Evolutionary conservation across 2,113 vertebrate species (phyloP), one percentile per base, ranked within the genome.

Genomic region (Ursus arctos): DNA sequence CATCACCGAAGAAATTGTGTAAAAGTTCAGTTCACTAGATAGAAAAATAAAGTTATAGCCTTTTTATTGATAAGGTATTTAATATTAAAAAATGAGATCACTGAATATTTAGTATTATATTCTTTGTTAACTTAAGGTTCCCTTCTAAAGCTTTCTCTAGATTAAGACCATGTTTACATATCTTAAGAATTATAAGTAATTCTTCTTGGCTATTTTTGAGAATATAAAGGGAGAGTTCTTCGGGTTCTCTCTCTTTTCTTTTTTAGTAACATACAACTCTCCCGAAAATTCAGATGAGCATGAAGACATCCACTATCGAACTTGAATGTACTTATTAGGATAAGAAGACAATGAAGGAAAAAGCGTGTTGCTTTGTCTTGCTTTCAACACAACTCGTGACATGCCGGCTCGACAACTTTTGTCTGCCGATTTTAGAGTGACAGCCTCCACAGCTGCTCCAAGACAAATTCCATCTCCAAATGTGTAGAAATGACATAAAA

Each of bases 401-500:
- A 2, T 28, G 24, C 9, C 7, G 43, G 14, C 21, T 84, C 0
- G 2, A 57, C 15, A 53, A 31, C 6, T 24, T 74, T 18, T 31
- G 16, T 49, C 40, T 55, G 10, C 87, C 33, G 15, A 0, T 55
- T 67, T 55, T 28, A 82, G 28, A 71, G 22, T 40, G 57, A 59
- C 80, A 95, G 16, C 15, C 36, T 77, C 74, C 28, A 40, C 28
- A 36, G 67, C 43, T 93, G 51, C 65, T 91, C 36, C 43, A 77
- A n/a, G 95, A 90, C 65, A 40, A 95, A n/a, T 53, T 87, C 80
- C 40, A 11, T 61, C 57, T 69, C 72, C 63, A 90, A 24, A 76
- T 69, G 74, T 85, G 85, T 84, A 95, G 87, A 95, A 88, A 61
- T 21, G 31, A 31, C 43, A 36, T 67, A 21, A 51, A 55, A 88